Evolutionary conservation across 2,888 invertebrate species (phyloP).

Genomic region (Portevinia maculata): DNA sequence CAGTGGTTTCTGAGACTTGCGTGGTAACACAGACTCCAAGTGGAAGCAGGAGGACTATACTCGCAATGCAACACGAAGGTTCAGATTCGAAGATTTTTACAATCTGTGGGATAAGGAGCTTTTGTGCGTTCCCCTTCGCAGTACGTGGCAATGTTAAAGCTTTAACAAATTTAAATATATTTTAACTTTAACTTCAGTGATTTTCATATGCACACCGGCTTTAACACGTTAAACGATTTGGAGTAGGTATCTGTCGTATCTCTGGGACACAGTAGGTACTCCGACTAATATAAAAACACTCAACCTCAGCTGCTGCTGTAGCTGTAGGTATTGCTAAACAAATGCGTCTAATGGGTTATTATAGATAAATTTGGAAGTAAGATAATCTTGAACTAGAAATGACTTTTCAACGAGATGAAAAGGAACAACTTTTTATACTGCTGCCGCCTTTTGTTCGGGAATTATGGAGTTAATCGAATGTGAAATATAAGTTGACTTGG

Average conservation of each 20-base stretch:
- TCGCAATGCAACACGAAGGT: constrained; percentile 36
- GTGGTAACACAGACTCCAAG: constrained; percentile 60
- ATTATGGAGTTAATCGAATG: constrained; percentile 13
- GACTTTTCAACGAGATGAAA: constrained; percentile 34
- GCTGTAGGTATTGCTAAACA: constrained; percentile 66
- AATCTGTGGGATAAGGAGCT: constrained; percentile 27
- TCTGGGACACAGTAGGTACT: constrained; percentile 16
- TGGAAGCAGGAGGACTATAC: constrained; percentile 65
- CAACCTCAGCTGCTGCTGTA: constrained; percentile 81
- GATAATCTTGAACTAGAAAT: constrained; percentile 50
- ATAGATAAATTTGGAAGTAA: constrained; percentile 45
- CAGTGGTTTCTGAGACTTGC: constrained; percentile 69
- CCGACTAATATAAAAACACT: constrained; percentile 75
- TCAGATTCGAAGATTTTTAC: constrained; percentile 34
- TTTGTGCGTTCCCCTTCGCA: constrained; percentile 11
- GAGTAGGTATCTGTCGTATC: constrained; percentile 26
- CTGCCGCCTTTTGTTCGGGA: not conserved
- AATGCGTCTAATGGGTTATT: constrained; percentile 53
- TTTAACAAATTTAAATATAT: constrained; percentile 68
- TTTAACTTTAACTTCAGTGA: constrained; percentile 51
- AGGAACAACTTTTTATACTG: constrained; percentile 15
- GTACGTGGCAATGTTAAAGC: constrained; percentile 49
- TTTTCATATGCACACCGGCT: constrained; percentile 23
- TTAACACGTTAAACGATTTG: constrained; percentile 60
- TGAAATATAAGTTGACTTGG: constrained; percentile 2